Evolutionary conservation across 2,888 invertebrate genomes (phyloP).

Genomic region (Macrosoma leucophasiata): DNA sequence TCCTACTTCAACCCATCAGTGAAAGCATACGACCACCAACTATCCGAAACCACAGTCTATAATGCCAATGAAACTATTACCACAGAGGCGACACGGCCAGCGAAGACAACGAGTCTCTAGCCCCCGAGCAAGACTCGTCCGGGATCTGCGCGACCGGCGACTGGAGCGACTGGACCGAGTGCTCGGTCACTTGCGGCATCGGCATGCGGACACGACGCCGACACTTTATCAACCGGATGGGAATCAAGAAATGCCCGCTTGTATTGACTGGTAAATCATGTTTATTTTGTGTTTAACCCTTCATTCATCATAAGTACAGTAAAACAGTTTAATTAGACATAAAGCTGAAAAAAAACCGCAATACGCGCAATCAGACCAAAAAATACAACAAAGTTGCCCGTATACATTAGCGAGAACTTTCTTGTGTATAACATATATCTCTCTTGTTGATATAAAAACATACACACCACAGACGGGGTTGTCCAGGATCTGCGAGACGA

Average conservation of each 20-base stretch:
- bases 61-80: background rate
- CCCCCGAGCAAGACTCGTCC: constrained; percentile 35
- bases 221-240: constrained; percentile 83
- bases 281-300: too few relatives aligned
- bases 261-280: constrained; percentile 77
- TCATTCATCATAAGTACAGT: too few relatives aligned
- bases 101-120: constrained; percentile 31
- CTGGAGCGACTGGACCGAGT: constrained; percentile 90
- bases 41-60: background rate
- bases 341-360: too few relatives aligned
- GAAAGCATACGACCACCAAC: background rate
- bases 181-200: constrained; percentile 89
- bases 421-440: too few relatives aligned
- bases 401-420: too few relatives aligned
- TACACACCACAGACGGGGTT: too few relatives aligned
- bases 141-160: constrained; percentile 80
- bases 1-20: background rate
- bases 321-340: too few relatives aligned
- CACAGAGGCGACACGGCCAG: constrained; percentile 35
- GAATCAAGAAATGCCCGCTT: constrained; percentile 87
- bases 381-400: too few relatives aligned
- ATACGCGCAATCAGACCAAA: too few relatives aligned
- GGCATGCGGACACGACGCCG: constrained; percentile 85
- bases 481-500: too few relatives aligned
- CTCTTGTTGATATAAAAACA: too few relatives aligned